Conservation (phyloP, 2,888 invertebrate species). For the Synanthedon vespiformis region DNA sequence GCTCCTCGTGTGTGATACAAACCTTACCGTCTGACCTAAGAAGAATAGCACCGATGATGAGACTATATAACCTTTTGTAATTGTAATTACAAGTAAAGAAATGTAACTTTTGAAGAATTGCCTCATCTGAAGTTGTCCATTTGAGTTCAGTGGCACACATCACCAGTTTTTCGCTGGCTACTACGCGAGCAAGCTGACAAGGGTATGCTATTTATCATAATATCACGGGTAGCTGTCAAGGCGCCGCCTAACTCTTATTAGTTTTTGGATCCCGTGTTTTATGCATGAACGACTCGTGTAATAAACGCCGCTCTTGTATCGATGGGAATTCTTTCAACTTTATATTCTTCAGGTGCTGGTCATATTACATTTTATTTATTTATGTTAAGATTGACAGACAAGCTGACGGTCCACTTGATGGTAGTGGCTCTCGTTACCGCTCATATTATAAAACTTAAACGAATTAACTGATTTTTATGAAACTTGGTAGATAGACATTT, state of each 20-base stretch:
- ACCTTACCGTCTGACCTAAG: too few species aligned
- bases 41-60: too few species aligned
- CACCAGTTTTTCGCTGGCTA: conserved; percentile 8
- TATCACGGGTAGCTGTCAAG: conserved; percentile 46
- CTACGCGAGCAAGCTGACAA: conserved; percentile 29
- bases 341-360: too few species aligned
- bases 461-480: too few species aligned
- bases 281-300: conserved; percentile 44
- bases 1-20: too few species aligned
- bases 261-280: conserved; percentile 49
- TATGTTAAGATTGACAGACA: too few species aligned
- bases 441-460: too few species aligned
- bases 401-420: too few species aligned
- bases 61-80: background rate
- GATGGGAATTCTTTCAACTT: conserved; percentile 5
- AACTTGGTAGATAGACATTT: too few species aligned
- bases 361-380: too few species aligned
- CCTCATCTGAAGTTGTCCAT: conserved; percentile 1
- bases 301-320: conserved; percentile 23
- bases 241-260: conserved; percentile 46
- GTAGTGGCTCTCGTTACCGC: too few species aligned
- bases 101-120: background rate
- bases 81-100: background rate
- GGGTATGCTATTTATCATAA: conserved; percentile 64
- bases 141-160: conserved; percentile 1